Evolutionary conservation across 2,888 invertebrate genomes (phyloP).

Genomic region (Ophion ventricosus): DNA sequence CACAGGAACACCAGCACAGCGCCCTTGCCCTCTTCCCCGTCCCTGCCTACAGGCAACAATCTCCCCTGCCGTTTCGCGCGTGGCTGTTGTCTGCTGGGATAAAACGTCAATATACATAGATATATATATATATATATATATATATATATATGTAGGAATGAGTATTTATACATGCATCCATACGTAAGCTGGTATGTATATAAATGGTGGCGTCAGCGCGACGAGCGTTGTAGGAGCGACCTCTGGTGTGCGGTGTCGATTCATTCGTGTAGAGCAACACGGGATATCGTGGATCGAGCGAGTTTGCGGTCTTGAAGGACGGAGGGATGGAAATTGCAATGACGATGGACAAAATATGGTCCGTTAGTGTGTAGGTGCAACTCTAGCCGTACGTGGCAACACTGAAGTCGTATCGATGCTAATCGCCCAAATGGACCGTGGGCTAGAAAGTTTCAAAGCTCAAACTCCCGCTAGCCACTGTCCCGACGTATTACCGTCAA

Average conservation of each 20-base stretch:
- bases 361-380: constrained; percentile 32
- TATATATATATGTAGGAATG: constrained; percentile 6
- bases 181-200: constrained; percentile 1
- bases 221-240: constrained; percentile 34
- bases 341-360: constrained; percentile 58
- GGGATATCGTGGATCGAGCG: constrained; percentile 52
- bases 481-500: constrained; percentile 50
- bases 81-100: constrained; percentile 56
- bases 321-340: constrained; percentile 40
- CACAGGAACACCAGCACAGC: constrained; percentile 46
- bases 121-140: neutral
- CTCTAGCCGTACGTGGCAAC: neutral
- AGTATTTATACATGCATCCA: neutral
- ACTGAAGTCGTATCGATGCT: constrained; percentile 53
- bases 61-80: constrained; percentile 54
- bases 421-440: constrained; percentile 60
- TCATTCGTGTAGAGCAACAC: constrained; percentile 64
- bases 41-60: constrained; percentile 45
- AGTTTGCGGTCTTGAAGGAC: constrained; percentile 44
- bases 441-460: constrained; percentile 26
- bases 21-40: constrained; percentile 16
- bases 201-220: constrained; percentile 59
- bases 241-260: constrained; percentile 64
- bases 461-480: neutral
- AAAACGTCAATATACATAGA: neutral